Percentiles rank a stretch among this genome's conserved stretches.
Conservation (phyloP, 2,113 vertebrate species). For the Agapornis roseicollis region DNA sequence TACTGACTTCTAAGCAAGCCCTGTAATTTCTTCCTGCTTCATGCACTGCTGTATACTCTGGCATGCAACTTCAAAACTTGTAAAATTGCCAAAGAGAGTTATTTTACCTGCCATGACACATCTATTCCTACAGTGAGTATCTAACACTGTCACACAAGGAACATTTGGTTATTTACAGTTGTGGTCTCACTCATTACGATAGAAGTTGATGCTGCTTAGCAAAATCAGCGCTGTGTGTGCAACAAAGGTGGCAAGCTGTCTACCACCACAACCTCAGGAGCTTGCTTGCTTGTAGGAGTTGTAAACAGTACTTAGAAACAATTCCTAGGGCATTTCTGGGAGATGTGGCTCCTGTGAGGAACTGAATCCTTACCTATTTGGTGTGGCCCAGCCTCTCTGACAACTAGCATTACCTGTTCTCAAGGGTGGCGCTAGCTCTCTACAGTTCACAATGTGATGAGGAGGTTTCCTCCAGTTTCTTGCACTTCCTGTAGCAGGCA, state of each 20-base stretch:
- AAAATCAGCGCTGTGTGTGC: background rate
- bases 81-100: background rate
- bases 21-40: background rate
- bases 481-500: background rate
- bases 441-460: background rate
- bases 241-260: background rate
- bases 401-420: background rate
- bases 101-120: background rate
- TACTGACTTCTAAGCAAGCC: background rate
- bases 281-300: background rate
- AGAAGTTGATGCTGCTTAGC: background rate
- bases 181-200: background rate
- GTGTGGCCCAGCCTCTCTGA: background rate
- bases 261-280: background rate
- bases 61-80: background rate
- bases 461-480: background rate
- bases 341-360: background rate
- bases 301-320: background rate
- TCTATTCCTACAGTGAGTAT: background rate
- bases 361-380: background rate
- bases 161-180: background rate
- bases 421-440: accelerated
- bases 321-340: background rate
- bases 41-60: background rate
- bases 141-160: background rate